Evolutionary conservation across 1,140 invertebrate species (phyloP), one percentile per base, ranked within the genome.

Genomic region (Neotoxoptera formosana): DNA sequence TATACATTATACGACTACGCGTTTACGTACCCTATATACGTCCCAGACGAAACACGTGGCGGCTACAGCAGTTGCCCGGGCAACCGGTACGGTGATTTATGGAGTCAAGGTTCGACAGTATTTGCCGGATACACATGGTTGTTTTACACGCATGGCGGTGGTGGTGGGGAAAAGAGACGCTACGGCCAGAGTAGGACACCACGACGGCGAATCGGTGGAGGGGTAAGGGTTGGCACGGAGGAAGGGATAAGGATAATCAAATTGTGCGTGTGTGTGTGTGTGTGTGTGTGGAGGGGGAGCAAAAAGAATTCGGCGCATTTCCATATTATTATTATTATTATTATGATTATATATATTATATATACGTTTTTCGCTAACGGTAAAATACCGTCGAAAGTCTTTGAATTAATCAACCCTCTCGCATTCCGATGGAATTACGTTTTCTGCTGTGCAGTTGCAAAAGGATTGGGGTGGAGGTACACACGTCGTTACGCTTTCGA

Each of bases 301-400:
- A 51, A 93, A 93, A 93, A 51, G 91, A 93, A 93, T 84, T 87
- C 76, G n/a, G 67, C 20, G 48, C 45, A 87, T 84, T 93, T 87
- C 81, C 91, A 87, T 93, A 93, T 84, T 86, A 84, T 76, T 76
- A 76, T 60, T 60, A 56, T 56, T 8, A 25, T 56, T 56, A 56
- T 41, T 86, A 34, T 81, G 2, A 41, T 41, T 81, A 81, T 34
- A 34, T 36, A 60, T 56, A 56, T 56, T 20, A 20, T 67, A 67
- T 36, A 81, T 34, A 81, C 88, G 48, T 53, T 21, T 88, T 34
- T 67, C 36, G 60, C 9, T 76, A 76, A 91, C 56, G 90, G 53
- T 45, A 41, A 67, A 91, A 76, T 76, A 34, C 41, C 53, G 90
- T 60, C 25, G 30, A 91, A 76, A 60, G 60, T 76, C 53, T 20